Evolutionary conservation across 2,888 invertebrate genomes (phyloP), one percentile per base, ranked within the genome.

Genomic region (Temnothorax rugatulus): DNA sequence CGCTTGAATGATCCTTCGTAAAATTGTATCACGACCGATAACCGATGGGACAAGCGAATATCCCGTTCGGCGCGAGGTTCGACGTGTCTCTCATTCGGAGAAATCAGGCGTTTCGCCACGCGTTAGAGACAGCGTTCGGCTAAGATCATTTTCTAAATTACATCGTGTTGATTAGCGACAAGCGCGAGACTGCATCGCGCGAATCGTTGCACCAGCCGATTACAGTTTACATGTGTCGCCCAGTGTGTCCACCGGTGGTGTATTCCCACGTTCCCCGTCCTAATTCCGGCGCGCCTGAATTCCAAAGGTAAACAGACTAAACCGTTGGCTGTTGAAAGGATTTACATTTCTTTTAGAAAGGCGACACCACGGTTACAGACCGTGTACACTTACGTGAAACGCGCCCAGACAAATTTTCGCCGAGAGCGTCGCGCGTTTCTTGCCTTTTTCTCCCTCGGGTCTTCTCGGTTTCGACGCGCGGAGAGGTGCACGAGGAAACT

Each of bases 151-250:
- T 87, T 68, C 66, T 38, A 71, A 77, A 87, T 73, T 75, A 84
- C 54, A 82, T 84, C 47, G 63, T 61, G 79, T 64, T 87, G 69
- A 87, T 89, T 85, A 81, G 73, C 89, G 81, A 79, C 25, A 57
- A 76, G 74, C 79, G 77, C 82, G 89, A 82, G 69, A 84, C 77
- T 83, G 81, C 89, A 52, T 82, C 81, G 38, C 52, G 52, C 52
- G 69, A 61, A 52, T 63, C 82, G 73, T n/a, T 41, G 77, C 54
- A 50, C 61, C 69, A 69, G 8, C 5, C 25, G 50, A 15, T 47
- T 29, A 29, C 29, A 29, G 73, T 63, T n/a, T 54, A 82, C 79
- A 75, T 68, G 84, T 84, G 15, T 81, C 87, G 85, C 74, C 21
- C 21, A 41, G 66, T 85, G 85, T 85, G 85, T 87, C 77, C n/a